These are phyloP conservation scores for Plusia festucae DNA, from an alignment of 2,888 invertebrate species.

Conservation along the genomic window DNA sequence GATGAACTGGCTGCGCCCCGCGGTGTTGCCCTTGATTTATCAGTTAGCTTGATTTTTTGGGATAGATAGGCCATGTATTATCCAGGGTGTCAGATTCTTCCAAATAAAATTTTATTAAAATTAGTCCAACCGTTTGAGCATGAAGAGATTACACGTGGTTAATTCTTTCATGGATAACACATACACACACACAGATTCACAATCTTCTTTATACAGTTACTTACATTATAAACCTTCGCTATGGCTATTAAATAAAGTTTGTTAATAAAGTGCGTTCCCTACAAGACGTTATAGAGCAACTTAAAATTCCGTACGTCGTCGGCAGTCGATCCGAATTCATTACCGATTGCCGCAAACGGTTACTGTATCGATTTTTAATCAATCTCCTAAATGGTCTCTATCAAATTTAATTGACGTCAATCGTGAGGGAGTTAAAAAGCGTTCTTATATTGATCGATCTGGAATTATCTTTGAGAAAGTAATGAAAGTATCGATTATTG, in stretches of 20 bases:
- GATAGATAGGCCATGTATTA: no score
- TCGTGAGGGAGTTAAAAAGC: conserved; percentile 73
- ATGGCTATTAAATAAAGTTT: conserved; percentile 63
- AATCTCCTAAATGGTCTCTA: conserved; percentile 81
- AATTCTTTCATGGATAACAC: no score
- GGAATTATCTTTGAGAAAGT: conserved; percentile 60
- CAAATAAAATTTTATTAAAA: no score
- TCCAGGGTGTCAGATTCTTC: no score
- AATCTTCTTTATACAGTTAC: no score
- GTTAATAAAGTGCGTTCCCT: conserved; percentile 60
- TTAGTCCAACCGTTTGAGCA: no score
- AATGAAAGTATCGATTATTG: conserved; percentile 62
- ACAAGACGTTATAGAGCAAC: conserved; percentile 66
- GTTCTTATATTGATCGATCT: conserved; percentile 63
- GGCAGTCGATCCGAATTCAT: conserved; percentile 65
- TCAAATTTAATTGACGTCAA: conserved; percentile 85
- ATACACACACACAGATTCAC: no score
- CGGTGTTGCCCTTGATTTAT: no score
- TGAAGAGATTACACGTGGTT: no score
- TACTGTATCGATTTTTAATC: conserved; percentile 81
- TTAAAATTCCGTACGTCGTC: conserved; percentile 69
- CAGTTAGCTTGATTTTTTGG: no score
- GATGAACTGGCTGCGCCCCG: no score
- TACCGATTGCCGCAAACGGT: conserved; percentile 69
- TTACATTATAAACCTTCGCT: conserved; percentile 61